Percentiles rank a stretch among this genome's conserved stretches.
These are phyloP conservation scores for Phortica variegata DNA, from an alignment of 1,140 invertebrate genomes.

Conservation along the genomic window DNA sequence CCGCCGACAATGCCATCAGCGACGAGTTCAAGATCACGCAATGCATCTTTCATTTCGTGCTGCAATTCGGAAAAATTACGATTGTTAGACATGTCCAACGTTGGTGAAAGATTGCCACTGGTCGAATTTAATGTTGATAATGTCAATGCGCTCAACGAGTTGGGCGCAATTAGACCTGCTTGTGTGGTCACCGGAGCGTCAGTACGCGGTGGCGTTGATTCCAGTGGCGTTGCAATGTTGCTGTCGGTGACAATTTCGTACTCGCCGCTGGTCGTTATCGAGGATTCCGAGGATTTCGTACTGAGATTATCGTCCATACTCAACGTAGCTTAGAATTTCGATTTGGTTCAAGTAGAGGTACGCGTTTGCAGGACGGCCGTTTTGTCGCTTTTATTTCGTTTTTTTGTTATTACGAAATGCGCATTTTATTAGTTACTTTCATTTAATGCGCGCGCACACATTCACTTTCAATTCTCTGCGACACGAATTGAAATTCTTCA, in stretches of 20 bases:
- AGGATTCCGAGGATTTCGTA: slow-evolving; percentile 75
- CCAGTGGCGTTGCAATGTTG: slow-evolving; percentile 45
- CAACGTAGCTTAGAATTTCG: not conserved
- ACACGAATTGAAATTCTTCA: slow-evolving; percentile 26
- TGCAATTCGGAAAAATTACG: slow-evolving; percentile 72
- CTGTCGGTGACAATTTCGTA: slow-evolving; percentile 73
- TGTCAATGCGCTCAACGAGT: slow-evolving; percentile 26
- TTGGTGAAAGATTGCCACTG: slow-evolving; percentile 62
- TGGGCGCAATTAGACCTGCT: slow-evolving; percentile 25
- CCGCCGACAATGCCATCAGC: slow-evolving; percentile 29
- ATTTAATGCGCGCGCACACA: slow-evolving; percentile 5
- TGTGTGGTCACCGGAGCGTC: slow-evolving; percentile 16
- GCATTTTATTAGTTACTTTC: slow-evolving; percentile 25
- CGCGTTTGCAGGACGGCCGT: slow-evolving; percentile 24
- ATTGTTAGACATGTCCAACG: slow-evolving; percentile 73
- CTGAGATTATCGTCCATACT: slow-evolving; percentile 78
- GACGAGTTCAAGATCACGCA: slow-evolving; percentile 60
- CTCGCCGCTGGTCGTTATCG: slow-evolving; percentile 78
- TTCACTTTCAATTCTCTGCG: slow-evolving; percentile 20
- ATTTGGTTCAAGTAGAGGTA: not conserved
- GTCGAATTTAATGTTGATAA: slow-evolving; percentile 26
- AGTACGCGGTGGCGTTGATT: slow-evolving; percentile 15
- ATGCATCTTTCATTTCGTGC: slow-evolving; percentile 72
- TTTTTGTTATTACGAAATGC: slow-evolving; percentile 21
- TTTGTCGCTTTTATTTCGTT: slow-evolving; percentile 11